Evolutionary conservation across 2,113 vertebrate genomes (phyloP).

Genomic region (Notechis scutatus): DNA sequence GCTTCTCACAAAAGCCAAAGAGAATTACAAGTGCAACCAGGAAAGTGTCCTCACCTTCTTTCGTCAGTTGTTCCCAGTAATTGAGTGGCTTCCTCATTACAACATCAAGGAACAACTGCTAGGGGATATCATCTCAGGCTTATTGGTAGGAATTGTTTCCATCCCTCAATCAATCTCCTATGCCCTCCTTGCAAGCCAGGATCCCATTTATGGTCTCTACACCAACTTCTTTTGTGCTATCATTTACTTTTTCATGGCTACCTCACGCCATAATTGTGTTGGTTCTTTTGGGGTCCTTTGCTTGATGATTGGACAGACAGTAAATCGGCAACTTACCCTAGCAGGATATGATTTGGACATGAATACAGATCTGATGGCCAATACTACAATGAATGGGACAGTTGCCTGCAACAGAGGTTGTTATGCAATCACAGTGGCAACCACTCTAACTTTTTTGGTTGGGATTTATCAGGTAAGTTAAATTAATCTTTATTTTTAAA

Average conservation of each 20-base stretch:
- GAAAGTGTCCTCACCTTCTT: neutral
- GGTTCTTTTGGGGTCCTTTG: conserved; percentile 63
- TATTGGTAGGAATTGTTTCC: conserved; percentile 63
- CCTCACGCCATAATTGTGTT: conserved; percentile 56
- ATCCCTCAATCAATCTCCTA: conserved; percentile 68
- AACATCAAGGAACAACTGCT: conserved; percentile 26
- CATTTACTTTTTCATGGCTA: conserved; percentile 55
- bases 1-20: conserved; percentile 37
- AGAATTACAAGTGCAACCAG: conserved; percentile 2
- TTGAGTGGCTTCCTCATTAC: conserved; percentile 60
- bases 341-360: conserved; percentile 35
- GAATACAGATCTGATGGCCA: accelerated
- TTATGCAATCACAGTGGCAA: conserved; percentile 64
- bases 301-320: conserved; percentile 63
- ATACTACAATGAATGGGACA: conserved; percentile 38
- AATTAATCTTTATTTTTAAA: accelerated
- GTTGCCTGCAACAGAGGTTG: conserved; percentile 56
- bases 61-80: conserved; percentile 48
- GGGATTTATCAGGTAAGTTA: conserved; percentile 62
- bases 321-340: conserved; percentile 59
- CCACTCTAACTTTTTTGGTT: conserved; percentile 61
- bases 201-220: conserved; percentile 66
- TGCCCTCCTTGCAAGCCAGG: conserved; percentile 63
- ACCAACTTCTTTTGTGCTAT: conserved; percentile 68
- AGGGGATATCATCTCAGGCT: conserved; percentile 59